phyloP scores from a whole-genome alignment of 2,888 invertebrate species.

The Andrena dorsata region DNA sequence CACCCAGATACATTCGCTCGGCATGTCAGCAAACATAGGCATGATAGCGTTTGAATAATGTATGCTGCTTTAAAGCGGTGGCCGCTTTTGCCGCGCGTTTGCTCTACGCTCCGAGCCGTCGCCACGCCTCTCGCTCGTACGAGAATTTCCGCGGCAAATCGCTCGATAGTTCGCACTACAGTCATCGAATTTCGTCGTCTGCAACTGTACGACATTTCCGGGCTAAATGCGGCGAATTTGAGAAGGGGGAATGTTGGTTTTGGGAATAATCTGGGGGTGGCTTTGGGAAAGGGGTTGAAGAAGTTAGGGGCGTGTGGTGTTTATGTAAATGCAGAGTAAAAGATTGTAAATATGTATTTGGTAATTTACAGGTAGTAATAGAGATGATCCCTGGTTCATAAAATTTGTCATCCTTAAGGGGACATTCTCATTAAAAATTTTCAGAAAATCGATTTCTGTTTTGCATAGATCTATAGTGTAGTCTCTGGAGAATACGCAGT shows the following conservation, averaged over 20 bases:
- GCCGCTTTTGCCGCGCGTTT: slow-evolving; percentile 64
- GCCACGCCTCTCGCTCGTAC: slow-evolving; percentile 69
- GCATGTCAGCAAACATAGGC: slow-evolving; percentile 81
- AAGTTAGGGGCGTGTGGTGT: neutral
- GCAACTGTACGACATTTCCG: neutral
- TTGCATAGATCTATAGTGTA: too few relatives aligned
- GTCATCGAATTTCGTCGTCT: neutral
- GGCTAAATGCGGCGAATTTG: neutral
- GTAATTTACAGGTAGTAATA: too few relatives aligned
- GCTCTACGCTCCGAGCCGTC: slow-evolving; percentile 37
- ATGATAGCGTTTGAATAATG: slow-evolving; percentile 83
- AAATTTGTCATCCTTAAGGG: too few relatives aligned
- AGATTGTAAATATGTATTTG: too few relatives aligned
- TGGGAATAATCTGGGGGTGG: too few relatives aligned
- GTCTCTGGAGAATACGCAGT: too few relatives aligned
- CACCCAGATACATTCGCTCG: slow-evolving; percentile 79
- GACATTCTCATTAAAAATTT: too few relatives aligned
- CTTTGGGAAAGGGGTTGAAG: neutral
- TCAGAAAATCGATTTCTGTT: too few relatives aligned
- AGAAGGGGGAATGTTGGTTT: too few relatives aligned
- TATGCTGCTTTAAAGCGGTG: slow-evolving; percentile 79
- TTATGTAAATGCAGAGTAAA: neutral
- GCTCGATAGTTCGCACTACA: neutral
- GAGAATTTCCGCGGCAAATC: slow-evolving; percentile 18
- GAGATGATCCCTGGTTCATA: too few relatives aligned